Percentiles rank a stretch among this genome's conserved stretches.
Evolutionary conservation across 2,888 invertebrate species (phyloP).

Genomic region (Epinotia bilunana): DNA sequence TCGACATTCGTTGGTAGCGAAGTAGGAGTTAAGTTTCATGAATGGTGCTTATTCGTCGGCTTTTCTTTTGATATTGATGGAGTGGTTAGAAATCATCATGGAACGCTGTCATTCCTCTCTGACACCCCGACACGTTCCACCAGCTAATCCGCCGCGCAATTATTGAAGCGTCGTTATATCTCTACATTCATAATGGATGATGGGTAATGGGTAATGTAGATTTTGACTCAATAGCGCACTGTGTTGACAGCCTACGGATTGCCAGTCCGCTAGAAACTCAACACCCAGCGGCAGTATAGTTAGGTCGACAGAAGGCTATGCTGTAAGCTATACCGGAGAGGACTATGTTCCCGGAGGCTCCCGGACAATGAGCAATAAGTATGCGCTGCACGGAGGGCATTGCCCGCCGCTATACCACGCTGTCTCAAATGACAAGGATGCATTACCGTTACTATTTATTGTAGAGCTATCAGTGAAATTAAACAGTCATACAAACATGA

Average conservation of each 20-base stretch:
- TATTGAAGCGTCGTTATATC: not conserved
- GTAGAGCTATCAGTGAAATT: not conserved
- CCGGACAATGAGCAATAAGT: slow-evolving; percentile 15
- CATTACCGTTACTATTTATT: slow-evolving; percentile 4
- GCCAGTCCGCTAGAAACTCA: not conserved
- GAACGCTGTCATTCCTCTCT: not conserved
- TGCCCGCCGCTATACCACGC: slow-evolving; percentile 18
- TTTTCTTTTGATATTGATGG: not conserved
- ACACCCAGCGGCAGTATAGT: not conserved
- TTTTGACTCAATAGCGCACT: not conserved
- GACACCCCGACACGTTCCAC: not conserved
- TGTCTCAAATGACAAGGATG: slow-evolving; percentile 10
- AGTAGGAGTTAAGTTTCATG: not conserved
- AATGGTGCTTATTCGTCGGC: not conserved
- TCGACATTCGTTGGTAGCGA: not conserved
- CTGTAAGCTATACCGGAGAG: not conserved
- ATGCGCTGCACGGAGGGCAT: slow-evolving; percentile 21
- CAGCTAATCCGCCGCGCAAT: not conserved
- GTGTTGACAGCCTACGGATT: not conserved
- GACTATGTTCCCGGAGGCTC: slow-evolving; percentile 17
- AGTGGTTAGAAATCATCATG: not conserved
- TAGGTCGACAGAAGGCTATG: not conserved
- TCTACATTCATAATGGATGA: not conserved
- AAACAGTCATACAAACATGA: not conserved
- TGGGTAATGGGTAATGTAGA: too few species aligned